Evolutionary conservation across 2,113 vertebrate genomes (phyloP).

Genomic region (Neodon shergylaensis): DNA sequence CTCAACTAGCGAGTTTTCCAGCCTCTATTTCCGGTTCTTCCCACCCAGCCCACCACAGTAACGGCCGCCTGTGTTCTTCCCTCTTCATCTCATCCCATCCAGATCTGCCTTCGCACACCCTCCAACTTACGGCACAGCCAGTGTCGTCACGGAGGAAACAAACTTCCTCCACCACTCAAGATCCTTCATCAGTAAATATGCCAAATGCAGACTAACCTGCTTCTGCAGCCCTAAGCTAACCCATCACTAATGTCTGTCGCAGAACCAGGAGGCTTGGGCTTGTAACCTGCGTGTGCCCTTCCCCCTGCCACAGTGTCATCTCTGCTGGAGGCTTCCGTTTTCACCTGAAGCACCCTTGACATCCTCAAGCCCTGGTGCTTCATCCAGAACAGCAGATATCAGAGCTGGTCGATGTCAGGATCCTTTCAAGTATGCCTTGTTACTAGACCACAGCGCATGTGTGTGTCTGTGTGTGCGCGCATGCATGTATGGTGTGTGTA

Average conservation of each 20-base stretch:
- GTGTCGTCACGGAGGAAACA: not conserved
- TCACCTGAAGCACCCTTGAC: too few relatives aligned
- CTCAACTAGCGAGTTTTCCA: not conserved
- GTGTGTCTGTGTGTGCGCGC: too few relatives aligned
- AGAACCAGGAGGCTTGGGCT: not conserved
- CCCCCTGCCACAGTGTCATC: too few relatives aligned
- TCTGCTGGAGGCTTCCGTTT: not conserved
- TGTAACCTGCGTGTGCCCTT: not conserved
- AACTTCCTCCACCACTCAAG: not conserved
- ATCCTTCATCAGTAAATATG: not conserved
- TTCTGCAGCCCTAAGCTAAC: not conserved
- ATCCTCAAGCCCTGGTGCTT: not conserved
- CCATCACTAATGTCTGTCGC: not conserved
- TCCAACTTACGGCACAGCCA: not conserved
- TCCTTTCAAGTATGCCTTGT: not conserved
- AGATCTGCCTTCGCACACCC: not conserved
- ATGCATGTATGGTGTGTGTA: too few relatives aligned
- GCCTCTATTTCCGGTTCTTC: not conserved
- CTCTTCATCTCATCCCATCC: not conserved
- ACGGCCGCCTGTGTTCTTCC: not conserved
- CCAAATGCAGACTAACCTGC: not conserved
- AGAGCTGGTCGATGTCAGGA: not conserved
- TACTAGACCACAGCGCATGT: not conserved
- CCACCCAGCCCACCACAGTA: rapidly evolving
- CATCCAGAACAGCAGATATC: not conserved